Evolutionary conservation across 2,888 invertebrate species (phyloP), one percentile per base, ranked within the genome.

Genomic region (Morpho deidamia): DNA sequence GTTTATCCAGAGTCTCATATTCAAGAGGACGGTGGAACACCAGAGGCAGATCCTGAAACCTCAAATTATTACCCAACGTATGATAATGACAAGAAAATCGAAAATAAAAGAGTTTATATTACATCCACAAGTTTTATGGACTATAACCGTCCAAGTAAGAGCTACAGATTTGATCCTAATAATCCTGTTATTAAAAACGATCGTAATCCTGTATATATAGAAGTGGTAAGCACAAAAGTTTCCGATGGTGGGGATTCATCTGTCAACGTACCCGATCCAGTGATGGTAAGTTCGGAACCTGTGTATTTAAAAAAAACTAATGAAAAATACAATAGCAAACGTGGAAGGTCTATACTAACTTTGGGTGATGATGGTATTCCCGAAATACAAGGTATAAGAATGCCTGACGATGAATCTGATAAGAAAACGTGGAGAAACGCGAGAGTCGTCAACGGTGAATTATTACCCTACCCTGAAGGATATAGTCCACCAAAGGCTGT

Each of bases 401-500:
- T 96, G 40, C 96, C 96, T 0, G 97, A 97, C 70, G 95, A 96
- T 63, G 95, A 95, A 53, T 93, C 93, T 46, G 95, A 96, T 69
- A 94, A 93, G 62, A 95, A 95, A 73, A 94, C 94, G 0, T 97
- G 96, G 96, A 91, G 97, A 51, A 97, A 97, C 78, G 97, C 96
- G 0, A 91, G 96, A 60, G 96, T 97, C 10, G 95, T 97, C 44
- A 96, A 97, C 70, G 95, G 95, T 51, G 93, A 95, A 74, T 80
- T 97, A 47, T 90, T 95, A 44, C 94, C 95, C 11, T 94, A 95
- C 66, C 94, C 94, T 45, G 92, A 93, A 67, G 93, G 92, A 7
- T 93, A 93, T 62, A 91, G 91, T 58, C 93, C 93, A 46, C 92
- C 93, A 1, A 92, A 91, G 60, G 92, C 92, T 44, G 87, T 92